Evolutionary conservation across 2,113 vertebrate genomes (phyloP), one percentile per base, ranked within the genome.

Genomic region (Sardina pilchardus): DNA sequence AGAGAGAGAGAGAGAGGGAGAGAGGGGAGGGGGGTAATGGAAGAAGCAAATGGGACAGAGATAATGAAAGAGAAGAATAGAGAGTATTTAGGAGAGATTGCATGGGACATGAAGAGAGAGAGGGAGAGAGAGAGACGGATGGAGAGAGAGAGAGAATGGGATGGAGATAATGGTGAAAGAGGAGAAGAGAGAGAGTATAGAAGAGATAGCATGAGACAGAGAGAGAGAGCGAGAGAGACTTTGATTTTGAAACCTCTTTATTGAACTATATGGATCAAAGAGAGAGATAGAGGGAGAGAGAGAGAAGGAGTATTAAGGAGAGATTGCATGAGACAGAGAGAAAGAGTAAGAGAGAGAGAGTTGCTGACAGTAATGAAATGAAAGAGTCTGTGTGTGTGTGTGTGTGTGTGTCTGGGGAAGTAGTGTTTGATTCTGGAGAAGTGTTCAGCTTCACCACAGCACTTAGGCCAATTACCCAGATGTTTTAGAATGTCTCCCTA

Each of bases 341-440:
- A 26, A n/a, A 26, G 7, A 2, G n/a, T 26, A n/a, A 6, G 21
- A 8, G n/a, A 6, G n/a, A 30, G n/a, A 10, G 4, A 4, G 63
- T 10, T 71, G 63, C 63, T 71, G 63, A 71, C 63, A 71, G 63
- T 71, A 71, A 71, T 71, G 26, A 71, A 63, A 71, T 71, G 63
- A 71, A 10, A n/a, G n/a, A 12, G 63, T 67, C n/a, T 67, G 59
- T n/a, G 59, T 67, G n/a, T 67, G 21, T 67, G 59, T 71, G 63
- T 71, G 63, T 71, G 63, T 26, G 63, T 71, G 63, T 71, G 59
- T 63, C 5, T 63, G 59, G 4, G 53, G 21, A 17, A 59, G 53
- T 24, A 14, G 7, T 63, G n/a, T 63, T 34, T 71, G 63, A 10
- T 24, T 71, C n/a, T 71, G 63, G 4, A 71, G 2, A 26, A 71